Percentiles rank a stretch among this genome's conserved stretches.
Conservation (phyloP, 2,888 invertebrate genomes). For the Agrochola circellaris region DNA sequence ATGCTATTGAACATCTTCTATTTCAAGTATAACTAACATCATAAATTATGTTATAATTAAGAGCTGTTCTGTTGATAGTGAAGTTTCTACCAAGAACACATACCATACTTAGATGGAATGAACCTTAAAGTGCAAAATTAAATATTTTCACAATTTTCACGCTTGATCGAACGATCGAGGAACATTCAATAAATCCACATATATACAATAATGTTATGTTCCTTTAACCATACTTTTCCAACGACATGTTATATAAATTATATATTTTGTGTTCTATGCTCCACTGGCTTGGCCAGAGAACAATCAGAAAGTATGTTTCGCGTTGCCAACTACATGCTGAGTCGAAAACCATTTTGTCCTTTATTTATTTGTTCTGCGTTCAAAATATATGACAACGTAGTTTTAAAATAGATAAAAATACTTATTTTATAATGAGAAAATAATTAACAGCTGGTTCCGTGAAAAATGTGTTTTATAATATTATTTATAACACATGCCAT, state of each 20-base stretch:
- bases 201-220: not conserved
- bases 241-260: slow-evolving; percentile 28
- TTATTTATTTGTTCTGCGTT: slow-evolving; percentile 33
- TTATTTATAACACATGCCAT: not conserved
- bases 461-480: not conserved
- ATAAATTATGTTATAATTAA: not conserved
- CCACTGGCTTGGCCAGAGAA: slow-evolving; percentile 44
- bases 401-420: not conserved
- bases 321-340: slow-evolving; percentile 57
- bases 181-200: not conserved
- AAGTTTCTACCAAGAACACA: not conserved
- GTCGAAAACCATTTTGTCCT: slow-evolving; percentile 11
- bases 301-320: slow-evolving; percentile 37
- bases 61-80: not conserved
- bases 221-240: slow-evolving; percentile 2
- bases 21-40: slow-evolving; percentile 15
- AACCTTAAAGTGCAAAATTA: not conserved
- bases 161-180: no score
- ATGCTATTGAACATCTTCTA: slow-evolving; percentile 3
- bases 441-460: not conserved
- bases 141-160: not conserved
- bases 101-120: not conserved
- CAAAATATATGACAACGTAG: slow-evolving; percentile 9
- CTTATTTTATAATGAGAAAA: not conserved
- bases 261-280: slow-evolving; percentile 28